A percentile compares a stretch with the other conserved stretches of the same genome.
These are phyloP conservation scores for Frieseomelitta varia DNA, from an alignment of 1,140 invertebrate species.

Conservation along the genomic window DNA sequence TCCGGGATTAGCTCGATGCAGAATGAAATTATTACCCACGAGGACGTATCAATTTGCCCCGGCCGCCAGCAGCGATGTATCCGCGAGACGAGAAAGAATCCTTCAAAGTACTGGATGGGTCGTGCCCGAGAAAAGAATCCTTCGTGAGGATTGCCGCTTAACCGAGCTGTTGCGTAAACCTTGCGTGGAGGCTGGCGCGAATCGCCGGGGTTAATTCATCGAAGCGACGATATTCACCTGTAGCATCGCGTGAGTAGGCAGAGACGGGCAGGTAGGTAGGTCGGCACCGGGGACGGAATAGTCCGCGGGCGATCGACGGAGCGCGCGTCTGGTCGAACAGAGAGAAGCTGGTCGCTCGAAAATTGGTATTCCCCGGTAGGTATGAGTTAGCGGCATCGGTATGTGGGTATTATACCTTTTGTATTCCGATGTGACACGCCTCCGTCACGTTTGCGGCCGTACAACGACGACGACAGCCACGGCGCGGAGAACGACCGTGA, in stretches of 20 bases:
- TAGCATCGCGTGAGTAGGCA: neutral
- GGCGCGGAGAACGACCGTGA: neutral
- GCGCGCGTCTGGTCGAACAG: conserved; percentile 5
- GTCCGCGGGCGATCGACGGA: neutral
- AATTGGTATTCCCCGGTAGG: conserved; percentile 72
- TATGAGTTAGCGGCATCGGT: conserved; percentile 70
- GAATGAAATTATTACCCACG: neutral
- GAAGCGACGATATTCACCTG: conserved; percentile 13
- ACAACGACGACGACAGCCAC: conserved; percentile 58
- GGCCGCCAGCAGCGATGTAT: no score
- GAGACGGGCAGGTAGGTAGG: neutral
- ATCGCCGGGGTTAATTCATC: neutral
- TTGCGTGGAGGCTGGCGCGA: neutral
- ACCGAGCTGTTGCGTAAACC: neutral
- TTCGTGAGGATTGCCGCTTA: no score
- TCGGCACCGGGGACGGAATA: conserved; percentile 5
- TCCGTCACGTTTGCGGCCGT: conserved; percentile 74
- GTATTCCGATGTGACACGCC: conserved; percentile 75
- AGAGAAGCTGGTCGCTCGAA: conserved; percentile 24
- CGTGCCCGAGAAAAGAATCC: neutral
- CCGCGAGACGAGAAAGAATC: neutral
- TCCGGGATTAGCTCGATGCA: neutral
- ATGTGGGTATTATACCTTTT: conserved; percentile 73
- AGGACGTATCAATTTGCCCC: neutral
- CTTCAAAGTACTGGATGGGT: neutral